These are phyloP conservation scores for Acanthosepion pharaonis DNA, from an alignment of 2,888 invertebrate genomes.

Conservation along the genomic window DNA sequence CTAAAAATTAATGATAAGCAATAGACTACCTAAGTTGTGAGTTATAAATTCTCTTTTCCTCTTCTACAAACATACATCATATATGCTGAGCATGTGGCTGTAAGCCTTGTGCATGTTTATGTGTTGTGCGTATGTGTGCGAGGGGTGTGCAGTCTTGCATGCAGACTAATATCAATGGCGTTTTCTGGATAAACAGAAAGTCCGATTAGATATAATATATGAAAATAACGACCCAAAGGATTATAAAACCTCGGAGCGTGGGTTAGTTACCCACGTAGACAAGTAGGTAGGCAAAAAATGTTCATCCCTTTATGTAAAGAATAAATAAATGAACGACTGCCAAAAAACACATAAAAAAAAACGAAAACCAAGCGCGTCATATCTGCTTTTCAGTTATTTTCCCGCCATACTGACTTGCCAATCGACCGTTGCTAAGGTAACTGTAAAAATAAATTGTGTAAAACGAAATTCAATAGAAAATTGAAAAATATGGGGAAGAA, in stretches of 20 bases:
- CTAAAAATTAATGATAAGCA: no score
- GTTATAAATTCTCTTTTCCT: no score
- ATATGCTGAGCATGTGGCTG: no score
- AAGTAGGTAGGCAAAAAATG: not conserved
- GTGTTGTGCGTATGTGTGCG: no score
- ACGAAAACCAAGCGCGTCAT: not conserved
- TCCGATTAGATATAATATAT: not conserved
- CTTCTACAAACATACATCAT: no score
- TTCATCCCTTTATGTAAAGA: not conserved
- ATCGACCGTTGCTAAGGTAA: not conserved
- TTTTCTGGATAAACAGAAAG: not conserved
- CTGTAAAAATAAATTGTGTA: not conserved
- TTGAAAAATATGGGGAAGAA: not conserved
- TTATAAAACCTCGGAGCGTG: not conserved
- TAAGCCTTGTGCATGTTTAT: no score
- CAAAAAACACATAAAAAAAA: no score
- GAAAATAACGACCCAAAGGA: not conserved
- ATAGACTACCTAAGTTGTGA: no score
- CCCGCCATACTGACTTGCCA: not conserved
- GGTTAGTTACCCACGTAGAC: no score
- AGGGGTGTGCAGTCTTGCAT: no score
- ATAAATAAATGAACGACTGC: not conserved
- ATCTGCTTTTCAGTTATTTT: not conserved
- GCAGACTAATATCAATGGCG: no score
- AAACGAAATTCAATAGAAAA: constrained; percentile 4